Conservation (phyloP, 2,113 vertebrate genomes). For the Myanophis thanlyinensis region DNA sequence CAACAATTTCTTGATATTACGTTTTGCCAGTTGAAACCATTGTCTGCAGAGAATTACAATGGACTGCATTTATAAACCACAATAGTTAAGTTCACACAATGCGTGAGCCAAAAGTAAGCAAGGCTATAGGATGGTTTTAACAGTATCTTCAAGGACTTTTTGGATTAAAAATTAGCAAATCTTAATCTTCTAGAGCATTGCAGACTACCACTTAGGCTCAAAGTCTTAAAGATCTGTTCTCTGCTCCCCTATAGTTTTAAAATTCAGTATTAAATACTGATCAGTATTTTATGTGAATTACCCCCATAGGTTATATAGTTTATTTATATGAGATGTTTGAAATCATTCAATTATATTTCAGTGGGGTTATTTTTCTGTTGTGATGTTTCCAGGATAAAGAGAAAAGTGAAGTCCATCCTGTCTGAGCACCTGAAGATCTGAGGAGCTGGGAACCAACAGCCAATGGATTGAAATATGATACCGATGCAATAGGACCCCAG, state of each 20-base stretch:
- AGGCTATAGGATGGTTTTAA: slow-evolving; percentile 11
- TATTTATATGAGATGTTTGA: neutral
- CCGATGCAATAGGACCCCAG: neutral
- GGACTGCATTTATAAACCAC: neutral
- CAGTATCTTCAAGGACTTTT: slow-evolving; percentile 40
- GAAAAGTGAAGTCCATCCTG: neutral
- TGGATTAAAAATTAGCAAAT: slow-evolving; percentile 38
- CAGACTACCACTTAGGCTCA: neutral
- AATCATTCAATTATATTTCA: neutral
- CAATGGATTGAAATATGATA: neutral
- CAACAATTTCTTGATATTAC: neutral
- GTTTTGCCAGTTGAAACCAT: neutral
- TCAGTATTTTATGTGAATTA: neutral
- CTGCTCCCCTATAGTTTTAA: neutral
- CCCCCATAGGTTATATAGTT: neutral
- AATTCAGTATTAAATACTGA: too few species aligned
- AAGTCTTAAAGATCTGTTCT: neutral
- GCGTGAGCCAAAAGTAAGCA: neutral
- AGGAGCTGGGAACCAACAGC: neutral
- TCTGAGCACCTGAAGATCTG: neutral
- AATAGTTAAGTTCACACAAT: neutral
- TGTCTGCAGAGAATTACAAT: neutral
- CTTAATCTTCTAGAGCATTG: neutral
- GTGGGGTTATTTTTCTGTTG: neutral
- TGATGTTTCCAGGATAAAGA: neutral